A percentile compares a stretch with the other conserved stretches of the same genome.
These are phyloP conservation scores for Oceanodroma leucorhoa DNA, from an alignment of 2,797 vertebrate species.

Conservation along the genomic window DNA sequence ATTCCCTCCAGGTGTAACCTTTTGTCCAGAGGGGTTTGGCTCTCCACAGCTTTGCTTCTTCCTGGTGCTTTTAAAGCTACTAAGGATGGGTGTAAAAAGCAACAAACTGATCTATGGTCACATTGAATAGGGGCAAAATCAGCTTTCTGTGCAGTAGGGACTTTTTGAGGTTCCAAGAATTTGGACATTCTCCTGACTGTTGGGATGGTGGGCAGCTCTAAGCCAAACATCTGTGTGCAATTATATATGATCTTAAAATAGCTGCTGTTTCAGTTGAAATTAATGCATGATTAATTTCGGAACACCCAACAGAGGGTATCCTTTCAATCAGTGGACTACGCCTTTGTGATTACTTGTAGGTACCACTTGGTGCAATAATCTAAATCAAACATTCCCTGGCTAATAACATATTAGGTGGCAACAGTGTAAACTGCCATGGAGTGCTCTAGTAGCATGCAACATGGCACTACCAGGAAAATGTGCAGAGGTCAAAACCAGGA, in stretches of 20 bases:
- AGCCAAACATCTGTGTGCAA: background rate
- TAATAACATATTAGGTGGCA: background rate
- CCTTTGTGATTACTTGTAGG: constrained; percentile 2
- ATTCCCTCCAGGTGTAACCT: background rate
- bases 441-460: background rate
- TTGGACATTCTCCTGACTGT: background rate
- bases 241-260: background rate
- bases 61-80: background rate
- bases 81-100: background rate
- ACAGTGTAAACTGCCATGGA: background rate
- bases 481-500: background rate
- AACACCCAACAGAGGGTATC: background rate
- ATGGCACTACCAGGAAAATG: background rate
- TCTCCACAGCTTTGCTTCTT: background rate
- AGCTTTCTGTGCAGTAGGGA: background rate
- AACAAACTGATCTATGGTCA: background rate
- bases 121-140: background rate
- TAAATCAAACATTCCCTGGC: background rate
- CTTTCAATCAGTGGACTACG: background rate
- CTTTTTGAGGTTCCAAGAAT: background rate
- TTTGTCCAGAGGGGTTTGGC: background rate
- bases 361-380: background rate
- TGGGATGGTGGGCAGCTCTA: background rate
- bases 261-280: background rate
- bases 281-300: background rate